A percentile compares a stretch with the other conserved stretches of the same genome.
These are phyloP conservation scores for Petrosia ficiformis DNA, from an alignment of 37 sponge, comb jelly and placozoan genomes.

Conservation along the genomic window DNA sequence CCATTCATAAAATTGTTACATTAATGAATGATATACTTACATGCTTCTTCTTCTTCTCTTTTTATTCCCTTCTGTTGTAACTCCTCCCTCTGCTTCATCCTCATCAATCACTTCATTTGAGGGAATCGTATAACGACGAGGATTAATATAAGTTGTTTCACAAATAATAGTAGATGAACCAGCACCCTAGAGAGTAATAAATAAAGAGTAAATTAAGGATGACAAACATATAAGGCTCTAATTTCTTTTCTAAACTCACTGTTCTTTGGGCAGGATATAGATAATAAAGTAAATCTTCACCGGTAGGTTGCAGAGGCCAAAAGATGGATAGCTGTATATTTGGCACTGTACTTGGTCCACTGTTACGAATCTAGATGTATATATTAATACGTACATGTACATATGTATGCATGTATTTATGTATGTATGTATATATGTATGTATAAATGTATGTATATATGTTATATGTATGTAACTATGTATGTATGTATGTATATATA, in stretches of 20 bases:
- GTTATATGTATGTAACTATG: too few relatives aligned
- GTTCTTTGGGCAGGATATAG: neutral
- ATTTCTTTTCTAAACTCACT: neutral
- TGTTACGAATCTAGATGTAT: neutral
- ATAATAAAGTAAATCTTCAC: neutral
- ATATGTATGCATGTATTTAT: too few relatives aligned
- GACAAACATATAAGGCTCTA: neutral
- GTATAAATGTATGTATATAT: too few relatives aligned
- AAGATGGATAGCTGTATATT: neutral
- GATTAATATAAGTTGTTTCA: neutral
- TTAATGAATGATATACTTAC: neutral
- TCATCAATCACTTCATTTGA: neutral
- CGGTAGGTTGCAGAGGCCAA: neutral
- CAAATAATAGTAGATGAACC: neutral
- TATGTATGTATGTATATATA: too few relatives aligned
- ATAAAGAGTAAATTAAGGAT: neutral
- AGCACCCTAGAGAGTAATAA: neutral
- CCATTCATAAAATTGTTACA: neutral
- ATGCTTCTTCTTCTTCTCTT: neutral
- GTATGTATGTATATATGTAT: too few relatives aligned
- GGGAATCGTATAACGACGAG: neutral
- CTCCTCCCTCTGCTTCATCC: neutral
- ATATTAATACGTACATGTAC: too few relatives aligned
- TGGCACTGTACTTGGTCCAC: conserved; percentile 4
- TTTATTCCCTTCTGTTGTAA: neutral